Base-by-base conservation (phyloP, 2,113 vertebrate genomes). In the Microcebus lehilahytsara region DNA sequence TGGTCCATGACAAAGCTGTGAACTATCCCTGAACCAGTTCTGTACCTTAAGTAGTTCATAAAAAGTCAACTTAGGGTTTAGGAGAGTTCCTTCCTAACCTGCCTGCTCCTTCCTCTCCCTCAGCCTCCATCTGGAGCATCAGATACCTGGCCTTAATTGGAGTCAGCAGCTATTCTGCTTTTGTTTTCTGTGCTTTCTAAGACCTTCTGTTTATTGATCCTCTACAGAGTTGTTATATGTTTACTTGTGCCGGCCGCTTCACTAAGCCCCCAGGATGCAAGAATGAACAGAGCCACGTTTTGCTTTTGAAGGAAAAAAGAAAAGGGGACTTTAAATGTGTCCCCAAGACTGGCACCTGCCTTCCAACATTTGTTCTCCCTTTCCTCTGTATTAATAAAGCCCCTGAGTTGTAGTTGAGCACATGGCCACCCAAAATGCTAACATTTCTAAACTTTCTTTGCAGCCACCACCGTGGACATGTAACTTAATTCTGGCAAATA, bases 401-500 rank as follows among this genome's bases (percentile, higher is more conserved):
- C 20, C 53, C 27, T 91, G 77, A 37, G 30, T 64, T 89, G 94
- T 56, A 20, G 7, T 6, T 5, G 3, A 25, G 25, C 5, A 56
- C 1, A 8, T 32, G 71, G n/a, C 12, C 67, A 53, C 46, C 34
- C 46, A 30, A 74, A 91, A 75, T 69, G 69, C 0, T 62, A 60
- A 84, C 37, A 23, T 80, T 58, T 88, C 2, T 20, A 66, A 91
- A 71, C 10, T 80, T 95, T 80, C 37, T 2, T 46, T 94, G 27
- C 9, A 64, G 27, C 58, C 23, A 71, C 0, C 58, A 9, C 46
- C 46, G 7, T 46, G 32, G 34, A 23, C 19, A 14, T 30, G 14
- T 74, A 86, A 75, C 71, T 85, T 49, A 81, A 81, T 92, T 95
- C 80, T 90, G 64, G 11, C 49, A 46, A 89, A 0, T 56, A 56